Evolutionary conservation across 1,140 invertebrate species (phyloP).

Genomic region (Gryllus bimaculatus): DNA sequence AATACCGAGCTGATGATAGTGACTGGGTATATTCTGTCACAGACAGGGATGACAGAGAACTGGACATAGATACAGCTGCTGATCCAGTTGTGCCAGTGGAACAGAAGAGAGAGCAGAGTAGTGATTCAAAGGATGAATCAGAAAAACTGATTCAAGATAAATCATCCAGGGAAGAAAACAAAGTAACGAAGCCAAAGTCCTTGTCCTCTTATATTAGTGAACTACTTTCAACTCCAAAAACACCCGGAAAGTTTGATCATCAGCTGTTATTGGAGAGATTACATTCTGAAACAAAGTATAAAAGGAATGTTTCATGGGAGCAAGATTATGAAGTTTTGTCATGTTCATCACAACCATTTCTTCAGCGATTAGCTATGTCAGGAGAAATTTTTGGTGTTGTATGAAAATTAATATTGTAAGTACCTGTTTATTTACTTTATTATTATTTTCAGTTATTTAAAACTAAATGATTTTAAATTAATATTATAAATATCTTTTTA

Average conservation of each 20-base stretch:
- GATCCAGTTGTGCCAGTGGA: not conserved
- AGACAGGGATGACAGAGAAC: not conserved
- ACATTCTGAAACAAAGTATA: slow-evolving; percentile 44
- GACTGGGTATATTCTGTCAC: slow-evolving; percentile 16
- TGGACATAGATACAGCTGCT: not conserved
- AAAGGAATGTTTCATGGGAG: slow-evolving; percentile 38
- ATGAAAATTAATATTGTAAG: not conserved
- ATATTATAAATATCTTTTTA: too few relatives aligned
- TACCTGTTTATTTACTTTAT: too few relatives aligned
- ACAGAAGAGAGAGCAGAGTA: not conserved
- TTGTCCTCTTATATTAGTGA: not conserved
- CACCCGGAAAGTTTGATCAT: slow-evolving; percentile 40
- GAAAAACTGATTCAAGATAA: not conserved
- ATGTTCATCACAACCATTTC: slow-evolving; percentile 57
- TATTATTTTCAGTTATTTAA: too few relatives aligned
- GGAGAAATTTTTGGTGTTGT: slow-evolving; percentile 44
- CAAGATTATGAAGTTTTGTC: slow-evolving; percentile 47
- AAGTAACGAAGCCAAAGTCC: not conserved
- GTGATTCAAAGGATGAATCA: not conserved
- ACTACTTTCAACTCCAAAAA: slow-evolving; percentile 17
- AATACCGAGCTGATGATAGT: slow-evolving; percentile 20
- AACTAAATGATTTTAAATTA: too few relatives aligned
- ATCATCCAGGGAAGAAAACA: not conserved
- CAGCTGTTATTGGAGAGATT: slow-evolving; percentile 49
- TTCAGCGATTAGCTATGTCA: slow-evolving; percentile 58